phyloP scores from a whole-genome alignment of 2,113 vertebrate genomes.

The Eulacestoma nigropectus region DNA sequence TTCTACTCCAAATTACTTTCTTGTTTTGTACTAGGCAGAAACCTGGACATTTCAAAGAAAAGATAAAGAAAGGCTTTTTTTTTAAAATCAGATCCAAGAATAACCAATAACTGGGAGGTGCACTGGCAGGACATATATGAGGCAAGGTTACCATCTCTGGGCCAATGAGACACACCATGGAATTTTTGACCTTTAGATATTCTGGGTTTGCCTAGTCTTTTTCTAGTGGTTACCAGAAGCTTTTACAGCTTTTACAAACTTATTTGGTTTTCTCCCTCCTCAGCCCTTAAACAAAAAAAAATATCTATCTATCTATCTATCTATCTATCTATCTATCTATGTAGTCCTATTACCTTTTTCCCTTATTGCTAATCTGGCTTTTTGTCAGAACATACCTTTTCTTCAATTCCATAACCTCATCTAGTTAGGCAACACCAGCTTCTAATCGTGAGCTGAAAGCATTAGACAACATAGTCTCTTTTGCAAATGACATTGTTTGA shows the following conservation, averaged over 20 bases:
- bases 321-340: background rate
- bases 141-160: background rate
- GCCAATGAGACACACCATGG: background rate
- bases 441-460: background rate
- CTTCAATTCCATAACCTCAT: background rate
- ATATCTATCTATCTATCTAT: background rate
- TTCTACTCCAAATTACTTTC: background rate
- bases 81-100: background rate
- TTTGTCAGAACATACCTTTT: background rate
- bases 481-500: background rate
- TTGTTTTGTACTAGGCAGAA: background rate
- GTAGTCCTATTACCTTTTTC: background rate
- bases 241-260: background rate
- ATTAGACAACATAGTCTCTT: background rate
- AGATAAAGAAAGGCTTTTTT: background rate
- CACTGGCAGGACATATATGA: background rate
- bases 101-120: background rate
- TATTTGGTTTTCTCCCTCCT: background rate
- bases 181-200: background rate
- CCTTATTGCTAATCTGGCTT: background rate
- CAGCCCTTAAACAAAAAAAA: background rate
- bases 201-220: background rate
- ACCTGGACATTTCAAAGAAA: background rate
- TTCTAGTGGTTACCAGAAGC: background rate
- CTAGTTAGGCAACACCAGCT: background rate